Base-by-base conservation (phyloP, 2,113 vertebrate species). In the Cinclus cinclus region DNA sequence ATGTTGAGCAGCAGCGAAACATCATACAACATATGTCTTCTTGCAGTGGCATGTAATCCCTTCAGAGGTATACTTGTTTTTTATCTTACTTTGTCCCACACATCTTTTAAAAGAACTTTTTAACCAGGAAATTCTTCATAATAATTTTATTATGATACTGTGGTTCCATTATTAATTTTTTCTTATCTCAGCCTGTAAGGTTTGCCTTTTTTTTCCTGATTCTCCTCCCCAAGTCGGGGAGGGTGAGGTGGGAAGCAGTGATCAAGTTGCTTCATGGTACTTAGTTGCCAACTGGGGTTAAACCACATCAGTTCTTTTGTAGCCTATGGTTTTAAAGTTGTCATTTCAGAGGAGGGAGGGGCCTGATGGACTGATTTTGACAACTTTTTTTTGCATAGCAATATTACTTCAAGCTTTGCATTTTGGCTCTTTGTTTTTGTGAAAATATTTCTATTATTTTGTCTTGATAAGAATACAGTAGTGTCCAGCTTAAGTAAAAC, bases 181-280 rank as follows among this genome's bases (percentile, higher is more conserved):
- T 23, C 25, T 80, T 33, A 5, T 33, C 15, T 80, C 59, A 52
- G 10, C 2, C 5, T 19, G 30, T 1, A 5, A 30, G 15, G 4
- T 30, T 44, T 46, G 11, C 6, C 19, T 24, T 44, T 59, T 39
- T 22, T 52, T 67, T 59, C 28, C 28, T 39, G 6, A 33, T 59
- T 74, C 15, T 37, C 2, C 33, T 59, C 10, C 15, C 8, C 15
- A 12, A 0, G 3, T 3, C 4, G 16, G 20, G n/a, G 33, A 46
- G 18, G 22, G 2, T 46, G 28, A 15, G 13, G 9, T 15, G 46
- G 37, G 9, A 28, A 10, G 13, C 10, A 39, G 4, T 10, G 28
- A 30, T 15, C 10, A 7, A 52, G 15, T 13, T 23, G 13, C 16
- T n/a, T 5, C 11, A 6, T 2, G 23, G 16, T 52, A 15, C 10